A percentile compares a stretch with the other conserved stretches of the same genome.
phyloP scores from a whole-genome alignment of 2,113 vertebrate genomes.

The Phylloscopus trochiloides region DNA sequence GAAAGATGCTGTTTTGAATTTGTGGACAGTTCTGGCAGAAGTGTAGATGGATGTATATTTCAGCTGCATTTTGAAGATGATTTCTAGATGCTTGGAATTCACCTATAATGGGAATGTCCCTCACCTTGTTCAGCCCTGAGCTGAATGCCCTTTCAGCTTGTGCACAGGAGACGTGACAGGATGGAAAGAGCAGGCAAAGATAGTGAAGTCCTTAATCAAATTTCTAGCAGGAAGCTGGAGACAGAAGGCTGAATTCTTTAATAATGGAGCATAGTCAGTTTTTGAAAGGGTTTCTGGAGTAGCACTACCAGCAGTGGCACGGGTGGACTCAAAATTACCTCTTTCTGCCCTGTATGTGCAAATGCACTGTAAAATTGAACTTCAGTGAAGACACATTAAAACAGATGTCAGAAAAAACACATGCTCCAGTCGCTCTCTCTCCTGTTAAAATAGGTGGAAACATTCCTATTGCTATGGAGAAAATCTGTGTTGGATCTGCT shows the following conservation, averaged over 20 bases:
- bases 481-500: neutral
- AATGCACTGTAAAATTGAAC: neutral
- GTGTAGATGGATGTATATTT: neutral
- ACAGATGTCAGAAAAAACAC: neutral
- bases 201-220: neutral
- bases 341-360: neutral
- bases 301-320: neutral
- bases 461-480: neutral
- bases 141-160: neutral
- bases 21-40: neutral
- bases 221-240: neutral
- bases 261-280: neutral
- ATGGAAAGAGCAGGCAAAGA: neutral
- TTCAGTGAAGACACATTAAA: neutral
- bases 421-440: neutral
- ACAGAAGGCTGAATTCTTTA: neutral
- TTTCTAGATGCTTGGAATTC: neutral
- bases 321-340: neutral
- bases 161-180: rapidly evolving
- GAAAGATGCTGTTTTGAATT: neutral
- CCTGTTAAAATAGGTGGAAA: neutral
- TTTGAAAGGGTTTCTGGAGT: neutral
- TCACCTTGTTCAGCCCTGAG: neutral
- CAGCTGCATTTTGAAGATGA: neutral
- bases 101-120: neutral